phyloP scores from a whole-genome alignment of 1,140 invertebrate genomes.

The Zaprionus ghesquierei region DNA sequence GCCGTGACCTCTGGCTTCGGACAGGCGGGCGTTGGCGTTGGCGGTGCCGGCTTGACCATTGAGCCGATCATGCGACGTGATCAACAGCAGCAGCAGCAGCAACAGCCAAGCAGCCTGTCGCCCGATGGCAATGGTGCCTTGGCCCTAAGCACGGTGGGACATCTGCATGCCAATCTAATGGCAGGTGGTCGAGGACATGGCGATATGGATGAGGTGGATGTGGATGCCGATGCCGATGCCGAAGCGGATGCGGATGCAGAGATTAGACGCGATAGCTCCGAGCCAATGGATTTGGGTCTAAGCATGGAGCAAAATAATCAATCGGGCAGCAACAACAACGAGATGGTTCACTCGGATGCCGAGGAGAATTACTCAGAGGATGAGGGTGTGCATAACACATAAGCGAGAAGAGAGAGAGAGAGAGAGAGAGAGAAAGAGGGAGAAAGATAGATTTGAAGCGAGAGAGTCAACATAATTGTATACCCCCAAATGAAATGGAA shows the following conservation, averaged over 20 bases:
- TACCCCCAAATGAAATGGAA: conserved; percentile 72
- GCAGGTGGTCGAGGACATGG: conserved; percentile 22
- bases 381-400: conserved; percentile 81
- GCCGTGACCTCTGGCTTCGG: conserved; percentile 30
- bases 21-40: conserved; percentile 38
- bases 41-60: conserved; percentile 57
- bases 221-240: conserved; percentile 30
- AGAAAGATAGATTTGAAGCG: conserved; percentile 3
- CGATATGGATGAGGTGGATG: conserved; percentile 37
- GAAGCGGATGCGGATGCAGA: conserved; percentile 42
- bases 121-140: conserved; percentile 52
- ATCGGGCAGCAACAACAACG: conserved; percentile 72
- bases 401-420: conserved; percentile 33
- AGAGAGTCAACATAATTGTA: conserved; percentile 56
- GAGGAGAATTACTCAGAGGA: conserved; percentile 82
- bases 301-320: conserved; percentile 67
- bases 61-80: conserved; percentile 73
- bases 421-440: conserved; percentile 7
- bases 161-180: conserved; percentile 30
- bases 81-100: conserved; percentile 29
- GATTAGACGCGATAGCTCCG: conserved; percentile 63
- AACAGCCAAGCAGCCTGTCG: conserved; percentile 46
- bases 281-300: conserved; percentile 77
- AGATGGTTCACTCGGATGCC: conserved; percentile 67
- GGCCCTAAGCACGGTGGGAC: conserved; percentile 49